phyloP scores from a whole-genome alignment of 1,140 invertebrate genomes.

The Thaumatotibia leucotreta region DNA sequence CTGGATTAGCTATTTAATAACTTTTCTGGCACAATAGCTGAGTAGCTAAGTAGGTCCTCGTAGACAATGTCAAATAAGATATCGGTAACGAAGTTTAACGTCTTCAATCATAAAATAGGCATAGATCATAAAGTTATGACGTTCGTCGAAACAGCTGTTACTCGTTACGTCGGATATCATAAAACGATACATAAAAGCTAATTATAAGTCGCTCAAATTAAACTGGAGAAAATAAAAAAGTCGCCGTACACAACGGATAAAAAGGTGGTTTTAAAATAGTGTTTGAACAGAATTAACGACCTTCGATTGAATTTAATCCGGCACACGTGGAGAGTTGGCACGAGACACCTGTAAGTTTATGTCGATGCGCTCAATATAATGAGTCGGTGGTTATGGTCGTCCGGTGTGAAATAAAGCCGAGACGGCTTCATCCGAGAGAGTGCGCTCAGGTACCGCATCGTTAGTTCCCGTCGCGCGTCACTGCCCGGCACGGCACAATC shows the following conservation, averaged over 20 bases:
- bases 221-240: constrained; percentile 30
- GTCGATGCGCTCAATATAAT: constrained; percentile 7
- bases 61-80: background rate
- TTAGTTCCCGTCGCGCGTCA: background rate
- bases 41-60: constrained; percentile 3
- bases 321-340: constrained; percentile 10
- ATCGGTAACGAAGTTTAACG: constrained; percentile 1
- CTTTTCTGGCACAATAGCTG: too few relatives aligned
- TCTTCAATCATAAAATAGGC: constrained; percentile 14
- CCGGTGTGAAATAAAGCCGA: constrained; percentile 6
- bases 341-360: constrained; percentile 8
- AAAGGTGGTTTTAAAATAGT: background rate
- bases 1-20: too few relatives aligned
- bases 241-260: constrained; percentile 27
- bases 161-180: constrained; percentile 48
- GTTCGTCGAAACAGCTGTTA: constrained; percentile 44
- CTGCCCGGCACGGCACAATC: background rate
- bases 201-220: constrained; percentile 43
- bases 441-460: background rate
- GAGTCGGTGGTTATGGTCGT: constrained; percentile 1
- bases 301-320: background rate
- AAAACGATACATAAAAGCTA: constrained; percentile 57
- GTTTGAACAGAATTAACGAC: background rate
- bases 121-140: constrained; percentile 46
- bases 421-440: background rate